Base-by-base conservation (phyloP, 2,113 vertebrate genomes). In the Beaufortia kweichowensis region DNA sequence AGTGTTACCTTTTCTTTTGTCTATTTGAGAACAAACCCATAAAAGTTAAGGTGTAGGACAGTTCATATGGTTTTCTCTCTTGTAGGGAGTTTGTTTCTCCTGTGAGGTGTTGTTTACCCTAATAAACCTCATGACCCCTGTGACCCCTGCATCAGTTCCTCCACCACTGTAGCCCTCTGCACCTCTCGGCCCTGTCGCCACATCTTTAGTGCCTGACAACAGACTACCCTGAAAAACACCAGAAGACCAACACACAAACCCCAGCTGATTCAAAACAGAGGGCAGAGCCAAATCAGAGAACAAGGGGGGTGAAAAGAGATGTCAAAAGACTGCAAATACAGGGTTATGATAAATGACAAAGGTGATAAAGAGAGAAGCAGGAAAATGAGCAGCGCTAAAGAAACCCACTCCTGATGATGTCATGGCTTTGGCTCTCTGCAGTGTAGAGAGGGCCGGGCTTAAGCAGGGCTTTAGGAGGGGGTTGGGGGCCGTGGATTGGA, bases 341-440 rank as follows among this genome's bases (percentile, higher is more conserved):
- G 8, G 35, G 2, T 24, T 41, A 65, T 28, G 2, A 76, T 43
- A 76, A 24, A 60, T 39, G 31, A 64, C 46, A 57, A 17, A 46
- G 61, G 35, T 46, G 39, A 19, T 11, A 59, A 29, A n/a, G 46
- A 4, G 17, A 61, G 50, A 74, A 57, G 12, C 43, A 33, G 35
- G 29, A 55, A 75, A 72, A 31, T 43, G 64, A 61, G 19, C 26
- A 77, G n/a, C 50, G 21, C 41, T 31, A 23, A 23, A 71, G 31
- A 59, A 64, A 67, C 53, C n/a, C 26, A 72, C 67, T 46, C 24
- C 17, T 74, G 17, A 81, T 87, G 84, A 87, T 83, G 84, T 87
- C 82, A 85, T 84, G 68, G 71, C 81, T 83, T 83, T 82, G 83
- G 80, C 76, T 78, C 72, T 80, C 76, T 17, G 17, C 46, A 83